phyloP scores from a whole-genome alignment of 2,113 vertebrate genomes.

The Cryptotis parvus region DNA sequence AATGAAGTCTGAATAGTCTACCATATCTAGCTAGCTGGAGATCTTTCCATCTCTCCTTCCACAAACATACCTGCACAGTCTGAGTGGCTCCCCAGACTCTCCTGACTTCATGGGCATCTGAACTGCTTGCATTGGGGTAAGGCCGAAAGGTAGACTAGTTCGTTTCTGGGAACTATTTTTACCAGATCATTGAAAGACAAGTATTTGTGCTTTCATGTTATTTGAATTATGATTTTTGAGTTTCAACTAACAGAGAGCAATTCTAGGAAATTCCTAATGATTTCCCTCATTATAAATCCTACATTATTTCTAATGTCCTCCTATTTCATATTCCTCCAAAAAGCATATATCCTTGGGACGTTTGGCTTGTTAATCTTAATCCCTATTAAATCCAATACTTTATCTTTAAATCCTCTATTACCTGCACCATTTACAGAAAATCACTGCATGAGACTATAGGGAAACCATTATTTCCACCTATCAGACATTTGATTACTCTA shows the following conservation, averaged over 20 bases:
- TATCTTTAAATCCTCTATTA: constrained; percentile 5
- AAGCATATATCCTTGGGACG: neutral
- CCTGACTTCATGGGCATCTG: neutral
- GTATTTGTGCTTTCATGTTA: neutral
- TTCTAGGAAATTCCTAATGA: constrained; percentile 36
- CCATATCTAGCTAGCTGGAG: neutral
- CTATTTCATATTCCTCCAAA: neutral
- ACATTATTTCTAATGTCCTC: neutral
- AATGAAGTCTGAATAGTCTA: constrained; percentile 9
- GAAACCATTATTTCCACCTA: constrained; percentile 16
- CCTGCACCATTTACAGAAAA: neutral
- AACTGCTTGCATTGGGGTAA: neutral
- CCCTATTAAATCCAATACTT: neutral
- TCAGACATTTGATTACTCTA: constrained; percentile 5
- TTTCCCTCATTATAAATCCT: neutral
- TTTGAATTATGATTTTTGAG: constrained; percentile 2
- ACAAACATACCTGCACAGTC: neutral
- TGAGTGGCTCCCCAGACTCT: neutral
- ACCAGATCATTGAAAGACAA: neutral
- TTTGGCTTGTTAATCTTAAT: neutral
- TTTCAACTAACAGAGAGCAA: constrained; percentile 4
- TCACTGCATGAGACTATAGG: constrained; percentile 24
- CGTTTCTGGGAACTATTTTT: neutral
- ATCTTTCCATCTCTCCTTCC: too few species aligned
- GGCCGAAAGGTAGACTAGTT: neutral